These are phyloP conservation scores for Zalophus californianus DNA, from an alignment of 2,797 vertebrate species.

Conservation along the genomic window DNA sequence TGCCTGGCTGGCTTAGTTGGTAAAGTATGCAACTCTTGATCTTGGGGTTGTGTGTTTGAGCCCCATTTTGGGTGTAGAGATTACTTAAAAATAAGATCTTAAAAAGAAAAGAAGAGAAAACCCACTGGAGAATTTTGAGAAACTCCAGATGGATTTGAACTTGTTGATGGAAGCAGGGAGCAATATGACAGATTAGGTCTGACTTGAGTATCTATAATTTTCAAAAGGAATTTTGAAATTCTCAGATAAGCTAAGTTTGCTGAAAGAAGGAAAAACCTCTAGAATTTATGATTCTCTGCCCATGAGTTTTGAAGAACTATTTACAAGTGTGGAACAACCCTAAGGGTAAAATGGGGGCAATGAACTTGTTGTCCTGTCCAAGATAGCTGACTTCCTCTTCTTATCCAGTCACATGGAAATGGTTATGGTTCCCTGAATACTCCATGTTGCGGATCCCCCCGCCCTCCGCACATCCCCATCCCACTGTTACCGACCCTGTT, in stretches of 20 bases:
- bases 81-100: neutral
- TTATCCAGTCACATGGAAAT: neutral
- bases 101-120: neutral
- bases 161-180: neutral
- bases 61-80: neutral
- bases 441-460: neutral
- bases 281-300: conserved; percentile 42
- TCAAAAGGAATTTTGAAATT: conserved; percentile 49
- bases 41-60: neutral
- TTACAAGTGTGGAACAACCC: neutral
- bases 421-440: neutral
- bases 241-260: conserved; percentile 45
- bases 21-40: neutral
- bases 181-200: conserved; percentile 17
- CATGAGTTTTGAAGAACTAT: neutral
- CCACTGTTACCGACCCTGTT: neutral
- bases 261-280: conserved; percentile 37
- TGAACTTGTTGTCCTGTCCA: neutral
- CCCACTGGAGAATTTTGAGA: conserved; percentile 6
- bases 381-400: neutral
- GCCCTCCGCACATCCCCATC: too few species aligned
- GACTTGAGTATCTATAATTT: conserved; percentile 30
- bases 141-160: conserved; percentile 24
- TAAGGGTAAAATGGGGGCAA: neutral
- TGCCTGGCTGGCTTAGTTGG: neutral